These are phyloP conservation scores for Solenodon paradoxus DNA, from an alignment of 2,113 vertebrate genomes.

Conservation along the genomic window DNA sequence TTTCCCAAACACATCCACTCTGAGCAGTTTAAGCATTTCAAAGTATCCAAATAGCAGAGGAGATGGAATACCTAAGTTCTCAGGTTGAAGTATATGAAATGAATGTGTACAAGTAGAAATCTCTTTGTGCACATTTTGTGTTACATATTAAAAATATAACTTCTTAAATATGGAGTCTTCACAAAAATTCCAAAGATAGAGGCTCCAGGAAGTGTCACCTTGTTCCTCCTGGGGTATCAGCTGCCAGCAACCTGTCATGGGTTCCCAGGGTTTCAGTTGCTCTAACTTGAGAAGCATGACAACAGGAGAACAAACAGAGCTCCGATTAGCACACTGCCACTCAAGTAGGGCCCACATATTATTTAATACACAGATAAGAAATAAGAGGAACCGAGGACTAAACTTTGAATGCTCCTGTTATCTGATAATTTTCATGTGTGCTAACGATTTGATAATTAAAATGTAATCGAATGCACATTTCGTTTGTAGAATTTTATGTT, in stretches of 20 bases:
- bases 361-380: not conserved
- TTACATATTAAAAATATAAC: not conserved
- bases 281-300: not conserved
- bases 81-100: not conserved
- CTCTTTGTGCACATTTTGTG: not conserved
- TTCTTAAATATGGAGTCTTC: not conserved
- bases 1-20: not conserved
- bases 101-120: not conserved
- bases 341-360: not conserved
- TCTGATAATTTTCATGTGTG: not conserved
- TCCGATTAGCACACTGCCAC: not conserved
- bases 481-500: not conserved
- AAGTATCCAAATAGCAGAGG: not conserved
- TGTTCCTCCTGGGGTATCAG: not conserved
- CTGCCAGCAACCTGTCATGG: not conserved
- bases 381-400: not conserved
- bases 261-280: not conserved
- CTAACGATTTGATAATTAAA: not conserved
- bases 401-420: not conserved
- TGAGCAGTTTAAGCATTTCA: not conserved
- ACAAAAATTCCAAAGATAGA: not conserved
- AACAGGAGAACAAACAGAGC: not conserved
- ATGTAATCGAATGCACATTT: not conserved
- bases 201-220: not conserved
- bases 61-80: not conserved